Conservation (phyloP, 2,797 vertebrate genomes). For the Thripadectes ignobilis region DNA sequence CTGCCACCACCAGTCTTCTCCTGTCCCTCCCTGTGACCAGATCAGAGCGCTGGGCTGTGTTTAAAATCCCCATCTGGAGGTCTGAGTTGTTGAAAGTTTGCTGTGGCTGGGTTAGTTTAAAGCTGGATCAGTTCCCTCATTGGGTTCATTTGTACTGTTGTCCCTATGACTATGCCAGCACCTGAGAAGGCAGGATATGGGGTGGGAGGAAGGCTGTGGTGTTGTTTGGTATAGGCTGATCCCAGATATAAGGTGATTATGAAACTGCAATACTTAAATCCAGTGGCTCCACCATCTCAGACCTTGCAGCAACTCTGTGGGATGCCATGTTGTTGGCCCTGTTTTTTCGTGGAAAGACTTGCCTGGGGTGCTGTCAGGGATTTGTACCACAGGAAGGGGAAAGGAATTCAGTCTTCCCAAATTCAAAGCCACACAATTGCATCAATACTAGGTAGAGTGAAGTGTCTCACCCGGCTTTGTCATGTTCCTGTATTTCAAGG, state of each 20-base stretch:
- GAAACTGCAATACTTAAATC: not conserved
- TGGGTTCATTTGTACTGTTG: not conserved
- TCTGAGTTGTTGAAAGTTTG: not conserved
- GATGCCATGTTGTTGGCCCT: not conserved
- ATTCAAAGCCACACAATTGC: not conserved
- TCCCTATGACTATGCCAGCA: not conserved
- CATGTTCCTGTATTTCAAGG: not conserved
- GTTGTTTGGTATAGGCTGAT: not conserved
- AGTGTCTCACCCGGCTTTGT: not conserved
- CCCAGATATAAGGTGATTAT: not conserved
- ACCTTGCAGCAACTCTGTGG: not conserved
- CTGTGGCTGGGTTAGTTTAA: not conserved
- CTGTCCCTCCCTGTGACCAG: not conserved
- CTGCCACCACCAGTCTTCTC: not conserved
- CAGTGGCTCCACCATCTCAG: not conserved
- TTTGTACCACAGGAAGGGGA: not conserved
- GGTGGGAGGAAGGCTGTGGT: not conserved
- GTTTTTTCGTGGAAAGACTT: not conserved
- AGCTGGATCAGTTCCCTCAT: rapidly evolving
- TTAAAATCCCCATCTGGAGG: not conserved
- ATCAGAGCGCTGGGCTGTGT: not conserved
- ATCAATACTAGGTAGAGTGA: not conserved
- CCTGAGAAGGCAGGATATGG: not conserved
- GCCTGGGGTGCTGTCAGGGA: not conserved
- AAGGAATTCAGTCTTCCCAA: not conserved